phyloP scores from a whole-genome alignment of 1,140 invertebrate genomes.

The Daktulosphaira vitifoliae region DNA sequence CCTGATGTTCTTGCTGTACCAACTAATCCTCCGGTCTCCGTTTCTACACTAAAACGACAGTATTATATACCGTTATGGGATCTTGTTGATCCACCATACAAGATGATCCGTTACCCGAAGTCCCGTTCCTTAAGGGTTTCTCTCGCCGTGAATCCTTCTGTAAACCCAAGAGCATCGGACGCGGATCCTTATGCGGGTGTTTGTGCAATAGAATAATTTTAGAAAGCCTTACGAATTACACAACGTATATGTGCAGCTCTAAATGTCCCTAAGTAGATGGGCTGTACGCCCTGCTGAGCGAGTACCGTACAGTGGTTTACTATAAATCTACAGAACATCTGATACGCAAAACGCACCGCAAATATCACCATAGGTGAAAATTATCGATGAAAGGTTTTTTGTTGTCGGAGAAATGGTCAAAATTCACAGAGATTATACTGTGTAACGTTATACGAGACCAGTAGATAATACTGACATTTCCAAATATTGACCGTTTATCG shows the following conservation, averaged over 20 bases:
- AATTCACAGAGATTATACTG: too few species aligned
- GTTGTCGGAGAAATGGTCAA: background rate
- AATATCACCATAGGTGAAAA: background rate
- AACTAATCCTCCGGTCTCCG: too few species aligned
- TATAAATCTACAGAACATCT: too few species aligned
- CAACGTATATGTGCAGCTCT: background rate
- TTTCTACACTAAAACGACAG: too few species aligned
- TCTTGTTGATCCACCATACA: background rate
- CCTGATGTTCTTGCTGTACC: too few species aligned
- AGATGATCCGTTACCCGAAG: background rate
- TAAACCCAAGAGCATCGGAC: background rate
- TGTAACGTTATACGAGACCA: too few species aligned
- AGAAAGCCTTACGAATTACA: conserved; percentile 6
- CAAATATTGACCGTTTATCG: too few species aligned
- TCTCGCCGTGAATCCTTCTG: conserved; percentile 6
- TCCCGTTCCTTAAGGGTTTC: conserved; percentile 1
- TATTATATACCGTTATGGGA: too few species aligned
- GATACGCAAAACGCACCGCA: too few species aligned
- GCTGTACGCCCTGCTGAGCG: background rate
- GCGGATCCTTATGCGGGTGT: background rate
- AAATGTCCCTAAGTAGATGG: conserved; percentile 15
- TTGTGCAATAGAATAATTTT: conserved; percentile 3
- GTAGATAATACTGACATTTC: too few species aligned
- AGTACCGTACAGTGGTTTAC: background rate
- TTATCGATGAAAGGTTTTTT: conserved; percentile 12